Evolutionary conservation across 2,113 vertebrate species (phyloP).

Genomic region (Rissa tridactyla): DNA sequence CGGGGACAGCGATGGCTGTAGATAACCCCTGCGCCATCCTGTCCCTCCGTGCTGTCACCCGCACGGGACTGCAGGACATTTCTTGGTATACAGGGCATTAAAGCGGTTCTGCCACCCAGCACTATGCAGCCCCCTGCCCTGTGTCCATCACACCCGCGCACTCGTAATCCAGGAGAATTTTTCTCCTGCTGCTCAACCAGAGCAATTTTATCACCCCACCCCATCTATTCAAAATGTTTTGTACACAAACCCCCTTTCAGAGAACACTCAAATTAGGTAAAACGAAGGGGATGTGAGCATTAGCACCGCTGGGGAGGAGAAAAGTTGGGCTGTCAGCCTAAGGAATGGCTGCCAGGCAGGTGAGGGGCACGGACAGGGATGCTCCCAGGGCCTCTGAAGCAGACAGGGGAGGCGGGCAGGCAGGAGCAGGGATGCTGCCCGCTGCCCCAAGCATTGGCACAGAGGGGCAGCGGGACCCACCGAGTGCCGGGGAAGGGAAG

Average conservation of each 20-base stretch:
- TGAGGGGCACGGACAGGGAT: background rate
- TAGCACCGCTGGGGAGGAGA: background rate
- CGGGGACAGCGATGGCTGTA: background rate
- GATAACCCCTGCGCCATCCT: background rate
- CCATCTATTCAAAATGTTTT: background rate
- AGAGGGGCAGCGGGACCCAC: background rate
- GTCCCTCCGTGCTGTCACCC: background rate
- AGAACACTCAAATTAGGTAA: background rate
- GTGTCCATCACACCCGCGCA: rapidly evolving
- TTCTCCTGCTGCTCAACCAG: background rate
- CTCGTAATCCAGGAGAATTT: background rate
- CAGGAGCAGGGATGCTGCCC: background rate
- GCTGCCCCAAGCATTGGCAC: background rate
- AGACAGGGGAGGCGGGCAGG: background rate
- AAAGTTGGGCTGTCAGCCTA: background rate
- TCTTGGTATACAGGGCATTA: background rate
- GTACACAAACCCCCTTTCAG: background rate
- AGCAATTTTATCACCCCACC: background rate
- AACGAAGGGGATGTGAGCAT: background rate
- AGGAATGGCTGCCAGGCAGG: background rate
- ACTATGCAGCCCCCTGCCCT: background rate
- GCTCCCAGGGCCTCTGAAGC: background rate
- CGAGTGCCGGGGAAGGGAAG: background rate
- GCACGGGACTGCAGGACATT: background rate
- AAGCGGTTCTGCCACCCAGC: background rate